phyloP scores from a whole-genome alignment of 2,797 vertebrate species.

The Tokudaia tokunoshimensis region DNA sequence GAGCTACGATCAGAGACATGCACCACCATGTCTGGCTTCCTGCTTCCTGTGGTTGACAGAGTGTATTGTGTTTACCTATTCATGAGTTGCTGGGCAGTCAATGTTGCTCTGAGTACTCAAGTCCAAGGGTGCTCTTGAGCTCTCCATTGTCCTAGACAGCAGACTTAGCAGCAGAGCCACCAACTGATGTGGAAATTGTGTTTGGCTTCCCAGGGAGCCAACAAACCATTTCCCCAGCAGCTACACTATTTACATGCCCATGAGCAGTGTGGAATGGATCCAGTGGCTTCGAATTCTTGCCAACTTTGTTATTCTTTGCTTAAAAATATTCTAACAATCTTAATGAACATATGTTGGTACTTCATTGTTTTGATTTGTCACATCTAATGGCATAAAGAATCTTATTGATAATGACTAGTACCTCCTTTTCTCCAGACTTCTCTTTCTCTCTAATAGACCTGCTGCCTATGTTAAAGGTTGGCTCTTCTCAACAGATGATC shows the following conservation, averaged over 20 bases:
- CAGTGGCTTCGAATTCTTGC: not conserved
- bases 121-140: not conserved
- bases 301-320: not conserved
- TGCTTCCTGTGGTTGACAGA: not conserved
- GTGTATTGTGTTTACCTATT: not conserved
- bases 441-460: not conserved
- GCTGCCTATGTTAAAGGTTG: not conserved
- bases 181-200: not conserved
- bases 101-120: not conserved
- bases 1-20: not conserved
- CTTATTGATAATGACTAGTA: slow-evolving; percentile 15
- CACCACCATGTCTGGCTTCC: not conserved
- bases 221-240: not conserved
- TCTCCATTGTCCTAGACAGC: not conserved
- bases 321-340: not conserved
- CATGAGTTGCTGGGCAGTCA: not conserved
- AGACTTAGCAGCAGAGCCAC: not conserved
- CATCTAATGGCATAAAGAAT: not conserved
- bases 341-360: not conserved
- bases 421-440: slow-evolving; percentile 9
- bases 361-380: slow-evolving; percentile 42
- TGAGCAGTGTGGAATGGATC: not conserved
- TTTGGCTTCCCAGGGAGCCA: not conserved
- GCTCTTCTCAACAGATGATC: not conserved
- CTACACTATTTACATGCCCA: not conserved